Percentiles rank a stretch among this genome's conserved stretches.
Evolutionary conservation across 2,113 vertebrate species (phyloP).

Genomic region (Epinephelus moara): DNA sequence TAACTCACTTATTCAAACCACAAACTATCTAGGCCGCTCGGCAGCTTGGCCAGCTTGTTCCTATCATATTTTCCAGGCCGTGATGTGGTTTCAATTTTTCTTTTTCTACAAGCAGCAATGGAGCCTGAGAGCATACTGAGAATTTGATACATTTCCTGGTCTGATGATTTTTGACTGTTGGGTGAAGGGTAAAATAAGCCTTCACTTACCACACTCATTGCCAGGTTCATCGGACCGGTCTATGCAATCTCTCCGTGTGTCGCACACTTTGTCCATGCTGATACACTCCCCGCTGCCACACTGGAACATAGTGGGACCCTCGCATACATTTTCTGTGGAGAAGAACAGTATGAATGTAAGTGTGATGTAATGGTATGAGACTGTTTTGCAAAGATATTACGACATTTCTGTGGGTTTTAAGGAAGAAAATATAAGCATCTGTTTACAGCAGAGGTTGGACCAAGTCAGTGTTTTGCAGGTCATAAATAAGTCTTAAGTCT

Average conservation of each 20-base stretch:
- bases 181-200: background rate
- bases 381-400: background rate
- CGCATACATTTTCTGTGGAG: constrained; percentile 82
- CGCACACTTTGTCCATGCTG: constrained; percentile 86
- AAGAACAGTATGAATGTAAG: background rate
- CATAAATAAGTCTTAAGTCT: no score
- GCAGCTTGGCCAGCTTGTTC: constrained; percentile 1
- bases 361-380: background rate
- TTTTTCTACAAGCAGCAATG: background rate
- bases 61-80: constrained; percentile 43
- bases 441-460: no score
- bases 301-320: constrained; percentile 84
- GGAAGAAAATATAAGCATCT: background rate
- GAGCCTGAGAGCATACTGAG: background rate
- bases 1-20: constrained; percentile 42
- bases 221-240: constrained; percentile 90
- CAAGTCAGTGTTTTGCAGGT: no score
- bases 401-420: background rate
- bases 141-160: background rate
- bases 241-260: constrained; percentile 83
- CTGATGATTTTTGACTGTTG: background rate
- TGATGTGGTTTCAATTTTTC: constrained; percentile 16
- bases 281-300: constrained; percentile 91
- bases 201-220: constrained; percentile 87
- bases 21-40: constrained; percentile 22